Conservation (phyloP, 2,888 invertebrate species). For the Pelosia muscerda region DNA sequence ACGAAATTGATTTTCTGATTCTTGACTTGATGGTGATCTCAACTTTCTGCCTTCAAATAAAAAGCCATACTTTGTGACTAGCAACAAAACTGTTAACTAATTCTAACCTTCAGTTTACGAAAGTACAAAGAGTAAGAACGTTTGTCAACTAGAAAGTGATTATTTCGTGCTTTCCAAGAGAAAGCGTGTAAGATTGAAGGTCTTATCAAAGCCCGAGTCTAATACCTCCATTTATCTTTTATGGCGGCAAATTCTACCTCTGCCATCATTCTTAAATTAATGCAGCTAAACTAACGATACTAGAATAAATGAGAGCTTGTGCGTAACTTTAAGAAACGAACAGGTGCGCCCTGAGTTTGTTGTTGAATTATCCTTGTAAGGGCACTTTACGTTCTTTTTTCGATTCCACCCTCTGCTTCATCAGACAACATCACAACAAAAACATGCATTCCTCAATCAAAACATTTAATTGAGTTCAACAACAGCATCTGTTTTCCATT, state of each 20-base stretch:
- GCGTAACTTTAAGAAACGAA: background rate
- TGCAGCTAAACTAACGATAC: background rate
- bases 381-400: too few relatives aligned
- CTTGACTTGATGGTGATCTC: background rate
- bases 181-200: conserved; percentile 43
- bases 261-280: background rate
- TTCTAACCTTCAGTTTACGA: conserved; percentile 41
- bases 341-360: background rate
- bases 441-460: background rate
- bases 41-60: background rate
- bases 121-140: conserved; percentile 31
- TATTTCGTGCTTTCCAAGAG: conserved; percentile 52
- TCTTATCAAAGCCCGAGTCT: conserved; percentile 36
- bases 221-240: background rate
- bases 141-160: conserved; percentile 51
- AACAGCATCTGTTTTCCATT: background rate
- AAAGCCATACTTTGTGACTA: background rate
- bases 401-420: too few relatives aligned
- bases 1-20: too few relatives aligned
- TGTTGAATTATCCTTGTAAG: too few relatives aligned
- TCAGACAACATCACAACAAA: background rate
- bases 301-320: background rate
- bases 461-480: background rate
- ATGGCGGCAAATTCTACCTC: conserved; percentile 3
- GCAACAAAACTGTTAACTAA: conserved; percentile 1